These are phyloP conservation scores for Idaea aversata DNA, from an alignment of 2,888 invertebrate genomes.

Conservation along the genomic window DNA sequence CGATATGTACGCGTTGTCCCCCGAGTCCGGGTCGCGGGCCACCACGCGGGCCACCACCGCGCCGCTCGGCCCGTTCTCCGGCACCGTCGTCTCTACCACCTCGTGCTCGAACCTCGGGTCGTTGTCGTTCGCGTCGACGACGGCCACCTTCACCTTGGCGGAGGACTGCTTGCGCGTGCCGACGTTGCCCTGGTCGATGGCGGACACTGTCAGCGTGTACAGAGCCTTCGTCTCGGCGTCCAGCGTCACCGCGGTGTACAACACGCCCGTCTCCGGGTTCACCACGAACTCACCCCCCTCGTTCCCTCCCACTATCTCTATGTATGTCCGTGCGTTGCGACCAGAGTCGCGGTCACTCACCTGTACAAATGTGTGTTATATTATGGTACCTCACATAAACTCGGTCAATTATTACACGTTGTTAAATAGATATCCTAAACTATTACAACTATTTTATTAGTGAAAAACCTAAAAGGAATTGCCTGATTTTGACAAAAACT, in stretches of 20 bases:
- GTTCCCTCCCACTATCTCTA: slow-evolving; percentile 95
- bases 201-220: slow-evolving; percentile 93
- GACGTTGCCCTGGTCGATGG: slow-evolving; percentile 92
- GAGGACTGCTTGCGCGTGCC: slow-evolving; percentile 92
- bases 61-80: slow-evolving; percentile 94
- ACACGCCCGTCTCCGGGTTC: slow-evolving; percentile 92
- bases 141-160: slow-evolving; percentile 93
- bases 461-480: too few relatives aligned
- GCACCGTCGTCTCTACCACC: slow-evolving; percentile 85
- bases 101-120: slow-evolving; percentile 91
- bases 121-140: slow-evolving; percentile 96
- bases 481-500: too few relatives aligned
- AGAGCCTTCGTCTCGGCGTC: slow-evolving; percentile 92
- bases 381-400: too few relatives aligned
- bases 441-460: too few relatives aligned
- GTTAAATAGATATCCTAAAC: too few relatives aligned
- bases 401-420: too few relatives aligned
- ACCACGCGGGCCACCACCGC: slow-evolving; percentile 90
- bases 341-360: slow-evolving; percentile 93
- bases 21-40: slow-evolving; percentile 94
- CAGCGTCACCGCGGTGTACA: slow-evolving; percentile 89
- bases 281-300: slow-evolving; percentile 93
- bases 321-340: slow-evolving; percentile 89
- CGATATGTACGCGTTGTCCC: slow-evolving; percentile 97
- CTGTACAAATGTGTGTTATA: too few relatives aligned